Base-by-base conservation (phyloP, 2,113 vertebrate species). In the Megaleporinus macrocephalus region DNA sequence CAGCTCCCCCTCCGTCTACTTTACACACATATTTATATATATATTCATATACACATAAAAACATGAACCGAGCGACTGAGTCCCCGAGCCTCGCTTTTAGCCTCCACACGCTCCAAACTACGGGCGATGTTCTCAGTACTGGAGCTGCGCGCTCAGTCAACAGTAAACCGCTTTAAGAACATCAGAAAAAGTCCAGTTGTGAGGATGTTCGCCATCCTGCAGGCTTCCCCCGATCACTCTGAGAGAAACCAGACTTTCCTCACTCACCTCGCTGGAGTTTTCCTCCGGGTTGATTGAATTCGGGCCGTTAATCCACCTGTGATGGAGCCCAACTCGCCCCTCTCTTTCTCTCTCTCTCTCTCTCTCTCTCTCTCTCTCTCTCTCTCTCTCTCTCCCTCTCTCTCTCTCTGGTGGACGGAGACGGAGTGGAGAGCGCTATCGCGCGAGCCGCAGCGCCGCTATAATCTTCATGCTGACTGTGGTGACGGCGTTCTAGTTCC, bases 371-470 rank as follows among this genome's bases (percentile, higher is more conserved):
- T 55, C 11, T 55, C 53, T 55, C 53, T 55, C 53, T 12, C n/a
- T 61, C 57, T 61, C 53, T 57, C 53, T 57, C 53, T n/a, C 53
- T 57, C 20, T 57, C 53, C n/a, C 20, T 57, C 53, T 57, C 1
- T 36, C 29, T 36, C 65, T 68, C 26, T 51, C 70, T 57, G 9
- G 27, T 27, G 63, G 70, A 51, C 47, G 66, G 61, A 41, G 65
- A 30, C 62, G 53, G 53, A 55, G 29, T 13, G 33, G 63, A 33
- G 73, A 36, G 65, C 12, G 69, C 33, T 51, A 41, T 66, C 59
- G 29, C 68, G 12, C 55, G 41, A 71, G 29, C 74, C 63, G 81
- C 81, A 83, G 74, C 81, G 80, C 55, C 41, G 61, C 73, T 68
- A 63, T 62, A 76, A 72, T 83, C 73, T 75, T 75, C 29, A 53